Base-by-base conservation (phyloP, 2,113 vertebrate species). In the Psilopogon haemacephalus region DNA sequence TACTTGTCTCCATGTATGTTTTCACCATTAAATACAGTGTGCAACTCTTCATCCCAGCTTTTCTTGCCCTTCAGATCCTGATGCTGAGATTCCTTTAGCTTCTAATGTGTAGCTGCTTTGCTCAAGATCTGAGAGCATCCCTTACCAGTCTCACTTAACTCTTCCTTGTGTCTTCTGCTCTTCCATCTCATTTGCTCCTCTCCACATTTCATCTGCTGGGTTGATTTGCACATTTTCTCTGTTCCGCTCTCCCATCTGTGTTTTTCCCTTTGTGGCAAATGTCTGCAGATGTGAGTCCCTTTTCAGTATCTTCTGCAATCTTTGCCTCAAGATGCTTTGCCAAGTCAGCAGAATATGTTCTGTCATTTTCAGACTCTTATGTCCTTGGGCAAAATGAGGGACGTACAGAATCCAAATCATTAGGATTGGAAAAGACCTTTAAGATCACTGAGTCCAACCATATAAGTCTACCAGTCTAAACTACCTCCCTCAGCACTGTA, bases 211-310 rank as follows among this genome's bases (percentile, higher is more conserved):
- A 1, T 27, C 75, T 85, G 55, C 44, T 4, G 12, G 75, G 50
- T 80, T 1, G 1, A 78, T 76, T 24, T 64, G 76, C 62, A 56
- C 80, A 56, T 92, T 86, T 88, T 59, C 37, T 40, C 37, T 5
- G 55, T 74, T 91, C 44, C 50, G 59, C 27, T 92, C 73, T 92
- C 59, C 88, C 82, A 85, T 91, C 89, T 90, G 84, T 84, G 64
- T 76, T 67, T 58, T 70, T 21, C 59, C 71, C 74, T 87, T 67
- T 76, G 59, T 89, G 54, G 35, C 74, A 68, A 75, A 54, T 0
- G 5, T 14, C 54, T 86, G 90, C 67, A 86, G 80, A 93, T 88
- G 65, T 12, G 4, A 67, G 60, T 80, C 64, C 35, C 52, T 63
- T 74, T 63, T 86, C 86, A 52, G 32, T 40, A 27, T 17, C 24